These are phyloP conservation scores for Hozukius guyotensis DNA, from an alignment of 2,797 vertebrate species.

Conservation along the genomic window DNA sequence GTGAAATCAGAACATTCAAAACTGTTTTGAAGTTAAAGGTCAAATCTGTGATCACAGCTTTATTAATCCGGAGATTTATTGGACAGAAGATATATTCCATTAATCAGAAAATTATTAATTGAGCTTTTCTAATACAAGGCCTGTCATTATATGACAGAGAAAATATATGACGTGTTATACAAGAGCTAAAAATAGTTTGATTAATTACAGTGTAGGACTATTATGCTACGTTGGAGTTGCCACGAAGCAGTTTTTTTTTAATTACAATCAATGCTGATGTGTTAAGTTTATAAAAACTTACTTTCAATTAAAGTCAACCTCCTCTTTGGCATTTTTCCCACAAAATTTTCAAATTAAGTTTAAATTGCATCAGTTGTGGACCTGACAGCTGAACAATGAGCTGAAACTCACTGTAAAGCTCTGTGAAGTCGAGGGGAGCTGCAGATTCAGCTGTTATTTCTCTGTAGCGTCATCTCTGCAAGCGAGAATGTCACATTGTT, in stretches of 20 bases:
- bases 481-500: not conserved
- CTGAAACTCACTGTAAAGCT: not conserved
- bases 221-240: not conserved
- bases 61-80: conserved; percentile 25
- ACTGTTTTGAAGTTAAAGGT: conserved; percentile 1
- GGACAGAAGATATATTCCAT: not conserved
- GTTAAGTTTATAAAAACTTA: not conserved
- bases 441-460: not conserved
- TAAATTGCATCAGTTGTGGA: not conserved
- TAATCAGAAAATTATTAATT: conserved; percentile 29
- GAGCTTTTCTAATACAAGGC: conserved; percentile 10
- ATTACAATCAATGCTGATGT: conserved; percentile 7
- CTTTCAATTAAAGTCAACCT: not conserved
- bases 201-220: not conserved
- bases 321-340: not conserved
- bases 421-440: not conserved
- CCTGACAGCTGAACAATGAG: not conserved
- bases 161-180: conserved; percentile 22
- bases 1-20: not conserved
- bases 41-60: not conserved
- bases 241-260: conserved; percentile 6
- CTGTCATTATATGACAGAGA: conserved; percentile 6
- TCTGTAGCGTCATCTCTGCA: no score
- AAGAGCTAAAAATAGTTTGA: conserved; percentile 20
- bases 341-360: not conserved